phyloP scores from a whole-genome alignment of 2,797 vertebrate genomes.

The Florisuga fusca region DNA sequence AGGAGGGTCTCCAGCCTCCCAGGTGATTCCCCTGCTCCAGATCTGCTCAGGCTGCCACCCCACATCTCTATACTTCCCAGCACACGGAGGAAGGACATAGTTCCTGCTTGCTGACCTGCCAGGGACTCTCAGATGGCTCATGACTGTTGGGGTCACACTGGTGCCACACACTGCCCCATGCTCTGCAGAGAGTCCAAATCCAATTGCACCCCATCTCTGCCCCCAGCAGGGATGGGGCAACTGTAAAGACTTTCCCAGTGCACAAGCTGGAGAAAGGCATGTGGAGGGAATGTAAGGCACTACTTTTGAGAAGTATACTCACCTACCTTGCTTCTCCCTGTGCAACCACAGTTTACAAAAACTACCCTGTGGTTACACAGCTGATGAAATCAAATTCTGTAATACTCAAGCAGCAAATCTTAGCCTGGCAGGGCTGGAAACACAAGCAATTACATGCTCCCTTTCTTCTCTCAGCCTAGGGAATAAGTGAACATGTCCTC shows the following conservation, averaged over 20 bases:
- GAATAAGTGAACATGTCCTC: neutral
- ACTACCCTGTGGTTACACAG: rapidly evolving
- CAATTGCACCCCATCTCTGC: neutral
- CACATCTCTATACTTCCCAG: rapidly evolving
- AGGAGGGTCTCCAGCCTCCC: neutral
- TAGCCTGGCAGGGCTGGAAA: neutral
- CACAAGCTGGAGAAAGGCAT: neutral
- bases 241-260: neutral
- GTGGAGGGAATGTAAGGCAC: too few species aligned
- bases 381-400: neutral
- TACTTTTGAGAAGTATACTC: neutral
- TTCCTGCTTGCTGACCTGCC: neutral
- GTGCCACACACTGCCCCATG: rapidly evolving
- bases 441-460: neutral
- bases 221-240: neutral
- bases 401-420: neutral
- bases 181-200: neutral
- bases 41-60: neutral
- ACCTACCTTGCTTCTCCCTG: neutral
- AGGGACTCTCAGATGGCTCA: rapidly evolving
- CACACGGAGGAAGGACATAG: neutral
- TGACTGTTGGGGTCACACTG: rapidly evolving
- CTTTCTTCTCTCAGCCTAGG: slow-evolving; percentile 1
- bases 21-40: neutral
- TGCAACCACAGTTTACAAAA: neutral